Conservation (phyloP, 2,113 vertebrate species). For the Cariama cristata region DNA sequence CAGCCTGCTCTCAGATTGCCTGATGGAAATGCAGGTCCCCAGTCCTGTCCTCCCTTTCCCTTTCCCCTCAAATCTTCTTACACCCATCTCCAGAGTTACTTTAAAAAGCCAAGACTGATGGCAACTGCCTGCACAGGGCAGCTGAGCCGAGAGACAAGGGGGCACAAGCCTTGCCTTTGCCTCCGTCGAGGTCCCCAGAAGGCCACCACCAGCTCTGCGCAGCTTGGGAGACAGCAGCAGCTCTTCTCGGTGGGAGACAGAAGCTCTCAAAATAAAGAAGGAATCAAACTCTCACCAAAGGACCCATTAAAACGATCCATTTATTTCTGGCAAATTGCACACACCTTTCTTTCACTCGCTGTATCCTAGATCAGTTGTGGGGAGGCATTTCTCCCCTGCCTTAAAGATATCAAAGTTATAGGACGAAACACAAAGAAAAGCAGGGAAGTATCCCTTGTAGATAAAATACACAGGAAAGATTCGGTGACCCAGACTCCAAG, state of each 20-base stretch:
- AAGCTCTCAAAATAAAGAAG: background rate
- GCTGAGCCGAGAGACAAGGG: background rate
- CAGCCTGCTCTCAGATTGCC: background rate
- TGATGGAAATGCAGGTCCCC: background rate
- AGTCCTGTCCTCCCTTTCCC: background rate
- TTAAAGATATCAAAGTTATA: constrained; percentile 41
- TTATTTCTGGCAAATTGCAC: background rate
- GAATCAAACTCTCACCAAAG: background rate
- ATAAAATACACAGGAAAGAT: constrained; percentile 30
- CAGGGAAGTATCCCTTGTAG: constrained; percentile 18
- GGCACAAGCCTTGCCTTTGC: background rate
- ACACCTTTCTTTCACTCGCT: background rate
- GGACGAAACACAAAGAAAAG: constrained; percentile 55
- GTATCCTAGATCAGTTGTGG: background rate
- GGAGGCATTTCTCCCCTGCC: constrained; percentile 38
- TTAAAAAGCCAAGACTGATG: background rate
- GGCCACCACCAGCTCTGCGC: background rate
- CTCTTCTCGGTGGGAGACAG: background rate
- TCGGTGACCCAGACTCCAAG: background rate
- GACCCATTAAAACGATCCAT: background rate
- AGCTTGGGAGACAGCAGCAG: background rate
- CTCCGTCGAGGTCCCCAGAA: rapidly evolving
- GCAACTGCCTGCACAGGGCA: background rate
- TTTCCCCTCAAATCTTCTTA: background rate
- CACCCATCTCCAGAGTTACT: background rate